These are phyloP conservation scores for Acarapis woodi DNA, from an alignment of 1,140 invertebrate genomes.

Conservation along the genomic window DNA sequence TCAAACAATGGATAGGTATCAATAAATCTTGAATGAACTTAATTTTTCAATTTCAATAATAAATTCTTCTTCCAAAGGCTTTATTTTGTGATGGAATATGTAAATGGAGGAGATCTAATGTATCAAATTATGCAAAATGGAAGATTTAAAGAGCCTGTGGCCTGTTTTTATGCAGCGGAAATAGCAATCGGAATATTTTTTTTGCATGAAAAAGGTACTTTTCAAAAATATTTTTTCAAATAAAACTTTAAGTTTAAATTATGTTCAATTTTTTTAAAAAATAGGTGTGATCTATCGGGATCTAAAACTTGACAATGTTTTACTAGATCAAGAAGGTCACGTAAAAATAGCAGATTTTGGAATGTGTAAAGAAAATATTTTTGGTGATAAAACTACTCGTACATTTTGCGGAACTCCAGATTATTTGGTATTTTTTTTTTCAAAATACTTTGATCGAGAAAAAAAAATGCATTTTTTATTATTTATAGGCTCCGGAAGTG, in stretches of 20 bases:
- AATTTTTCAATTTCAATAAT: no score
- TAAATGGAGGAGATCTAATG: conserved; percentile 97
- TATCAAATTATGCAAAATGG: conserved; percentile 98
- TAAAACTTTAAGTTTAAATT: no score
- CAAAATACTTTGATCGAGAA: no score
- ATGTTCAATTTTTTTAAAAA: no score
- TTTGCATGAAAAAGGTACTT: conserved; percentile 74
- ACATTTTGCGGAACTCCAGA: conserved; percentile 84
- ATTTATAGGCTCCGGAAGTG: conserved; percentile 71
- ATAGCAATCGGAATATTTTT: conserved; percentile 94
- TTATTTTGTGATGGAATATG: conserved; percentile 99
- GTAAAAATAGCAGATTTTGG: conserved; percentile 96
- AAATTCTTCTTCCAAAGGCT: no score
- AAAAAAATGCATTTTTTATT: no score
- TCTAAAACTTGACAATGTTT: conserved; percentile 90
- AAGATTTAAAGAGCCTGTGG: conserved; percentile 97
- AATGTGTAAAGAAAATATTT: conserved; percentile 95
- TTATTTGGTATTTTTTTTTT: no score
- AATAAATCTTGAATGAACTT: no score
- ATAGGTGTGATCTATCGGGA: conserved; percentile 67
- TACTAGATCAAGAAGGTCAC: conserved; percentile 88
- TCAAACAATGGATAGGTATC: conserved; percentile 98
- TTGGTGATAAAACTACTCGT: conserved; percentile 22
- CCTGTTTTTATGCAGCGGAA: conserved; percentile 94
- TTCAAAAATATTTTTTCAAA: no score